Evolutionary conservation across 2,113 vertebrate genomes (phyloP).

Genomic region (Helogale parvula): DNA sequence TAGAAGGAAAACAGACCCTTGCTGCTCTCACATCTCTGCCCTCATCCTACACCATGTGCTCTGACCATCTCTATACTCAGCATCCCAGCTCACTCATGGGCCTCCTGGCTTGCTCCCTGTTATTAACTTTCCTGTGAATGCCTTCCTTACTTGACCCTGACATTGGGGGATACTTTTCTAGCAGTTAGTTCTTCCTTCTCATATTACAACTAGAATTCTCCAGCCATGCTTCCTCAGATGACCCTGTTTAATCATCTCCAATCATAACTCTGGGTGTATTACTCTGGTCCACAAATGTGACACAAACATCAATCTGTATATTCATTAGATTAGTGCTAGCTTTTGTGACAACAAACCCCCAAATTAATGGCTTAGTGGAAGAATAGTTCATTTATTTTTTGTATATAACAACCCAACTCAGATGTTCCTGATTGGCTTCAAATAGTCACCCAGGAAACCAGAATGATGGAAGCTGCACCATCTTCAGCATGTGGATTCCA

Average conservation of each 20-base stretch:
- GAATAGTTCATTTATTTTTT: neutral
- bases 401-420: neutral
- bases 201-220: neutral
- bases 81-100: neutral
- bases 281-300: neutral
- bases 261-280: neutral
- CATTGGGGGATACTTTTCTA: neutral
- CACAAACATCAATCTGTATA: neutral
- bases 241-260: neutral
- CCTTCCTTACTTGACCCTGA: neutral
- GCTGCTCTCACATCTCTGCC: neutral
- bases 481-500: neutral
- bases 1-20: neutral
- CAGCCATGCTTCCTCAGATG: neutral
- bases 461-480: neutral
- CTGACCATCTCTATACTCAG: neutral
- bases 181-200: neutral
- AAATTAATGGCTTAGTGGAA: neutral
- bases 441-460: neutral
- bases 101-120: neutral
- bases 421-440: neutral
- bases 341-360: neutral
- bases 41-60: neutral
- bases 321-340: neutral
- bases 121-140: neutral